Evolutionary conservation across 2,797 vertebrate genomes (phyloP), one percentile per base, ranked within the genome.

Genomic region (Hapalemur alaotrensis): DNA sequence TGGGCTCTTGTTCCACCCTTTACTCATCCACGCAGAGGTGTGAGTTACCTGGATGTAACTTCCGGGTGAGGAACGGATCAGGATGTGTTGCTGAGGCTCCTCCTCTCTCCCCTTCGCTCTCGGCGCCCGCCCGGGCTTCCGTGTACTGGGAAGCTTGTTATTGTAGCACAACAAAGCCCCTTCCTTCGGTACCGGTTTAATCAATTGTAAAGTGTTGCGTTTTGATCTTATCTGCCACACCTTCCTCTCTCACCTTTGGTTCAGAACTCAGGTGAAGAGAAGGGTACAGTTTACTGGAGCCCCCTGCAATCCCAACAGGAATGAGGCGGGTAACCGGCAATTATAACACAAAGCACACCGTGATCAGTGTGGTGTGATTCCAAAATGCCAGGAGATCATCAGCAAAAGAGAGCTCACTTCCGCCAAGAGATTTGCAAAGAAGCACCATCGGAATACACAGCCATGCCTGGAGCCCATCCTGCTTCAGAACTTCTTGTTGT

Each of bases 121-220:
- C 2, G n/a, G n/a, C n/a, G n/a, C n/a, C n/a, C n/a, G n/a, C 50
- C 48, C 18, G 17, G 41, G 41, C 14, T 76, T 92, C 61, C 9
- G 0, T 28, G 3, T 50, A 7, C 67, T 52, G 38, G 15, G 69
- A 87, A 95, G 43, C 46, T 75, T 72, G 35, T 20, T 75, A n/a
- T 73, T 54, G 25, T 15, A 72, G 52, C 35, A 63, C 59, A 84
- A 75, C 14, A 46, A 93, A 67, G 70, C 65, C 3, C 10, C 61
- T 87, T 85, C 76, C 91, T 97, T 95, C 22, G 69, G 72, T 95
- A 91, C 48, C 41, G 91, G 48, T 93, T 91, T 85, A 80, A 83
- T 89, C 52, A 72, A 65, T 65, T 87, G 70, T 15, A 50, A 89
- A 67, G 30, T 15, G 32, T 69, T 59, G 28, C 11, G 13, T 76